These are phyloP conservation scores for Regulus satrapa DNA, from an alignment of 2,113 vertebrate genomes.

Conservation along the genomic window DNA sequence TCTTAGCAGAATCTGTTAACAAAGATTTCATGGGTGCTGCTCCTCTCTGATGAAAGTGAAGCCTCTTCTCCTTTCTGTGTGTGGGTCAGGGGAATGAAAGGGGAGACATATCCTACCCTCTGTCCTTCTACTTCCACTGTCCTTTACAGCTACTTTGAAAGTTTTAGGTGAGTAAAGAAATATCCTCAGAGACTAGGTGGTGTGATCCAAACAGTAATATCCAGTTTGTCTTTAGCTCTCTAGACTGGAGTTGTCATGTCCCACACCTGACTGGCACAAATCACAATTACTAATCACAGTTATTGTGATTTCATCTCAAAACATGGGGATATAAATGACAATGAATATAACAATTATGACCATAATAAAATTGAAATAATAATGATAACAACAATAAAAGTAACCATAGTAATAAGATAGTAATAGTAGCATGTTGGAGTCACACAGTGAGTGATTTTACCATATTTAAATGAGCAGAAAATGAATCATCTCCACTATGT, in stretches of 20 bases:
- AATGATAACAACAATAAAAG: not conserved
- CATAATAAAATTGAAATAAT: not conserved
- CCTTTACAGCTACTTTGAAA: not conserved
- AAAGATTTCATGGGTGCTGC: not conserved
- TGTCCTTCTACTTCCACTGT: accelerated
- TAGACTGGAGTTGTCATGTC: not conserved
- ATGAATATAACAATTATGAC: not conserved
- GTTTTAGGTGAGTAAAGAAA: not conserved
- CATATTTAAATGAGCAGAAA: not conserved
- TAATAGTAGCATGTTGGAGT: not conserved
- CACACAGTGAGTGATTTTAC: not conserved
- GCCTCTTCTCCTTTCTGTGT: not conserved
- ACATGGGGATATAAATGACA: not conserved
- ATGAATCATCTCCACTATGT: not conserved
- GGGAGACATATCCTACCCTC: not conserved
- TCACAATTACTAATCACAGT: too few relatives aligned
- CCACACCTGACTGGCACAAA: not conserved
- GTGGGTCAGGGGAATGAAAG: not conserved
- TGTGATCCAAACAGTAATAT: accelerated
- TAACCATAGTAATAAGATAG: not conserved
- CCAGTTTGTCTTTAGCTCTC: not conserved
- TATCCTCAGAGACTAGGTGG: not conserved
- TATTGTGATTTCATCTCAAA: not conserved
- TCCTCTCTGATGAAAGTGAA: not conserved
- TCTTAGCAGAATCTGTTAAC: not conserved